These are phyloP conservation scores for Cirrhinus molitorella DNA, from an alignment of 2,797 vertebrate species.

Conservation along the genomic window DNA sequence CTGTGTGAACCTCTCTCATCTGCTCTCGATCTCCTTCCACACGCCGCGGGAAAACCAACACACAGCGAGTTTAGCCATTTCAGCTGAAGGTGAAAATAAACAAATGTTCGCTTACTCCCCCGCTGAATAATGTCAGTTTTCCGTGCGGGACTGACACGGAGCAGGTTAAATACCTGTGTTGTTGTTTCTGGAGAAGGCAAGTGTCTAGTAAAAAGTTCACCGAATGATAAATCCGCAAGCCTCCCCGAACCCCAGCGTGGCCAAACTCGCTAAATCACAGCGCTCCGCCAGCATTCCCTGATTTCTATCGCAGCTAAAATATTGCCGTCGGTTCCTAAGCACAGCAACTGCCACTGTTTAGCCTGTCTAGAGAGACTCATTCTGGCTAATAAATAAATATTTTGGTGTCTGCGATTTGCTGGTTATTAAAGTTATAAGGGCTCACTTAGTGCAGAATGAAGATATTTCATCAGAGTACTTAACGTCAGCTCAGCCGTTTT, in stretches of 20 bases:
- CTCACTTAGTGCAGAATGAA: conserved; percentile 49
- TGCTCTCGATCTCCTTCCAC: conserved; percentile 72
- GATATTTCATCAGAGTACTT: conserved; percentile 59
- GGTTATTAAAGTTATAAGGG: conserved; percentile 62
- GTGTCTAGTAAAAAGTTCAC: conserved; percentile 77
- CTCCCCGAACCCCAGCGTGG: conserved; percentile 51
- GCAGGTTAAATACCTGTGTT: conserved; percentile 77
- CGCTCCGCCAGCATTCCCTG: conserved; percentile 68
- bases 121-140: conserved; percentile 78
- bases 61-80: conserved; percentile 76
- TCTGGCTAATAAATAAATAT: conserved; percentile 69
- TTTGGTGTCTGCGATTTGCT: conserved; percentile 67
- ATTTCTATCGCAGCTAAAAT: conserved; percentile 71
- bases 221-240: conserved; percentile 71
- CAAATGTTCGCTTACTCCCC: conserved; percentile 72
- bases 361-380: conserved; percentile 57
- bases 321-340: conserved; percentile 69
- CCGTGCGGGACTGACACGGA: conserved; percentile 66
- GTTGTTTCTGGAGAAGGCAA: conserved; percentile 76
- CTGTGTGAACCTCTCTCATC: conserved; percentile 83
- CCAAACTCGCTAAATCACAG: conserved; percentile 72
- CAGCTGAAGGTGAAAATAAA: conserved; percentile 80
- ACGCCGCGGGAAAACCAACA: conserved; percentile 69
- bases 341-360: conserved; percentile 71
- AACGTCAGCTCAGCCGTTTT: conserved; percentile 45